Evolutionary conservation across 1,140 invertebrate species (phyloP), one percentile per base, ranked within the genome.

Genomic region (Pissodes strobi): DNA sequence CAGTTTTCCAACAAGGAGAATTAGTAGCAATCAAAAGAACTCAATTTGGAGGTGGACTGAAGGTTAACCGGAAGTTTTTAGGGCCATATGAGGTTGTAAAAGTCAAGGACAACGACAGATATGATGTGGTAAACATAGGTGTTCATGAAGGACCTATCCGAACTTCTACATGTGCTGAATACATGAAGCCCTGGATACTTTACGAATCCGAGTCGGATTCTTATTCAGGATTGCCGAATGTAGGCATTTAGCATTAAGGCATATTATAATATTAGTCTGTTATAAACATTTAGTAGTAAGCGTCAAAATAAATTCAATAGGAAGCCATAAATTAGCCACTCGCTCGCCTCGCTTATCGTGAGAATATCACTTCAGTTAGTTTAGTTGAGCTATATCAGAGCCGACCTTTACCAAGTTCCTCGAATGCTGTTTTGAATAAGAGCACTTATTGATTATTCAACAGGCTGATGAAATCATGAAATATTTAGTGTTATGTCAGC

Each of bases 21-120:
- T 25, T 76, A 39, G 77, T 79, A 9, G 76, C 75, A 9, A 79
- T 79, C 2, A n/a, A n/a, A n/a, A n/a, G n/a, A n/a, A n/a, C n/a
- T n/a, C n/a, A n/a, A n/a, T n/a, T n/a, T n/a, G n/a, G 74, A 76
- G 51, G 46, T 15, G 77, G 75, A 1, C 46, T 72, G 12, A 80
- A 80, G 48, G 19, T 80, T 8, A 63, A 71, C 18, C 61, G 56
- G 12, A 78, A 79, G 37, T 81, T 66, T 56, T 43, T 80, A 17
- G 78, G 77, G 13, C 77, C 78, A 1, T 80, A 81, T 48, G 23
- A 64, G n/a, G 41, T 76, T 2, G 22, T 64, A 0, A 74, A 72
- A 45, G 30, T 62, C 2, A 74, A 75, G 21, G n/a, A 45, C 0
- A 72, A 72, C 21, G 72, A 75, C n/a, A 62, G 58, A 0, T 75